A percentile compares a stretch with the other conserved stretches of the same genome.
Evolutionary conservation across 2,797 vertebrate genomes (phyloP).

Genomic region (Sebastes dallii): DNA sequence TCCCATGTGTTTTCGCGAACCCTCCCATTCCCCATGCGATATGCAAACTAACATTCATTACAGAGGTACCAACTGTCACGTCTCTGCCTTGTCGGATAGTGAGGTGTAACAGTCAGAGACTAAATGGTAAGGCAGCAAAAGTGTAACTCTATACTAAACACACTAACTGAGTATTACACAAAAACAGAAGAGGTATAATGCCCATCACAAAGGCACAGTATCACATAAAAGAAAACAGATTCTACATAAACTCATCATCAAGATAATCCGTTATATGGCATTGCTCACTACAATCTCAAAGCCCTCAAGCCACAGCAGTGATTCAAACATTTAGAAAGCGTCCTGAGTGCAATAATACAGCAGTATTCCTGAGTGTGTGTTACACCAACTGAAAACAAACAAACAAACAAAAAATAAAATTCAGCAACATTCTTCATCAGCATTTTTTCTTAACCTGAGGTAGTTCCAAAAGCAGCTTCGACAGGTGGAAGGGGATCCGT

Average conservation of each 20-base stretch:
- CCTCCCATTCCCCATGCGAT: slow-evolving; percentile 51
- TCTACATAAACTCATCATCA: slow-evolving; percentile 37
- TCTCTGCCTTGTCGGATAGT: slow-evolving; percentile 68
- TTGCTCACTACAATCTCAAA: slow-evolving; percentile 46
- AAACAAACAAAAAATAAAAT: slow-evolving; percentile 22
- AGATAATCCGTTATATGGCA: slow-evolving; percentile 42
- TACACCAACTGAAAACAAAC: slow-evolving; percentile 67
- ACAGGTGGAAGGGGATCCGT: slow-evolving; percentile 47
- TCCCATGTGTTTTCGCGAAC: slow-evolving; percentile 33
- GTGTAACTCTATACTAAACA: slow-evolving; percentile 40
- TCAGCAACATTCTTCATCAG: slow-evolving; percentile 75
- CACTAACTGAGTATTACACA: slow-evolving; percentile 24
- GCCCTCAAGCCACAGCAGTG: slow-evolving; percentile 50
- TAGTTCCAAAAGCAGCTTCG: slow-evolving; percentile 82
- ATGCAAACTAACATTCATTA: slow-evolving; percentile 72
- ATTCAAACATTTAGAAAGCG: slow-evolving; percentile 62
- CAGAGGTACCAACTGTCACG: slow-evolving; percentile 57
- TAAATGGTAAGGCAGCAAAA: slow-evolving; percentile 67
- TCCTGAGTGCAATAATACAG: slow-evolving; percentile 81
- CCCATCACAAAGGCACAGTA: slow-evolving; percentile 25
- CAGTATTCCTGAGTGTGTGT: slow-evolving; percentile 80
- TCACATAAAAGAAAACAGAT: slow-evolving; percentile 9
- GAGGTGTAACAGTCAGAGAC: slow-evolving; percentile 71
- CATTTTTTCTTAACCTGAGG: slow-evolving; percentile 79
- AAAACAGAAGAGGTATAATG: slow-evolving; percentile 37